A percentile compares a stretch with the other conserved stretches of the same genome.
Conservation (phyloP, 2,888 invertebrate genomes). For the Eutolmus rufibarbis region DNA sequence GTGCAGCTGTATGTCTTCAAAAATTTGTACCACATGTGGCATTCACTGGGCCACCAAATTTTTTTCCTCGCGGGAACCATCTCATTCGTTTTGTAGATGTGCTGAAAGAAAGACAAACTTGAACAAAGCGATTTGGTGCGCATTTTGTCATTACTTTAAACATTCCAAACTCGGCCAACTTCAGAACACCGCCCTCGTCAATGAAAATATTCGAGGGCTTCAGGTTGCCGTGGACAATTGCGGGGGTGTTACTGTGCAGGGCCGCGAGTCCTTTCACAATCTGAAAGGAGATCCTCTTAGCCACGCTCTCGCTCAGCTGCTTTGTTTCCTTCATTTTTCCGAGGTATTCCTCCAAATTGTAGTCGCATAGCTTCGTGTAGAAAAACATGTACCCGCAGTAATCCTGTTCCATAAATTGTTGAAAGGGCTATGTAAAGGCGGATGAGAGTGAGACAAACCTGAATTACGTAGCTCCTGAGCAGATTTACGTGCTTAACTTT, state of each 20-base stretch:
- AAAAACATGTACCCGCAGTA: constrained; percentile 52
- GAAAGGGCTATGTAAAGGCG: constrained; percentile 44
- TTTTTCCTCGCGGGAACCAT: constrained; percentile 44
- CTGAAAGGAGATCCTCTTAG: constrained; percentile 46
- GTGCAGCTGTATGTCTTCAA: constrained; percentile 48
- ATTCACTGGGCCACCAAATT: constrained; percentile 54
- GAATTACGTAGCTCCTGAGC: constrained; percentile 5
- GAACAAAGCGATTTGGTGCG: neutral
- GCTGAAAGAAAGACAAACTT: constrained; percentile 27
- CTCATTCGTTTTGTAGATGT: neutral
- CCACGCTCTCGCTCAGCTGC: neutral
- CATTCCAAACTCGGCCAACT: constrained; percentile 62
- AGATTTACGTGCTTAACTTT: constrained; percentile 41
- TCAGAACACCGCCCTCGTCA: constrained; percentile 58
- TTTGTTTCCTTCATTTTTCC: constrained; percentile 48
- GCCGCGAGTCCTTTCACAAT: constrained; percentile 54
- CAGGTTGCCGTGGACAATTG: constrained; percentile 62
- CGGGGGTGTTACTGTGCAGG: constrained; percentile 56
- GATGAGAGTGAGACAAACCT: neutral
- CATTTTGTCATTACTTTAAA: constrained; percentile 54
- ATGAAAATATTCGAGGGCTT: constrained; percentile 63
- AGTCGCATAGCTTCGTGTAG: constrained; percentile 60
- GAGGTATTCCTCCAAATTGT: constrained; percentile 60
- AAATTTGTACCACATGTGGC: constrained; percentile 46
- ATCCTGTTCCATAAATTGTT: constrained; percentile 46